Conservation (phyloP, 2,797 vertebrate species). For the Hypotaenidia okinawae region DNA sequence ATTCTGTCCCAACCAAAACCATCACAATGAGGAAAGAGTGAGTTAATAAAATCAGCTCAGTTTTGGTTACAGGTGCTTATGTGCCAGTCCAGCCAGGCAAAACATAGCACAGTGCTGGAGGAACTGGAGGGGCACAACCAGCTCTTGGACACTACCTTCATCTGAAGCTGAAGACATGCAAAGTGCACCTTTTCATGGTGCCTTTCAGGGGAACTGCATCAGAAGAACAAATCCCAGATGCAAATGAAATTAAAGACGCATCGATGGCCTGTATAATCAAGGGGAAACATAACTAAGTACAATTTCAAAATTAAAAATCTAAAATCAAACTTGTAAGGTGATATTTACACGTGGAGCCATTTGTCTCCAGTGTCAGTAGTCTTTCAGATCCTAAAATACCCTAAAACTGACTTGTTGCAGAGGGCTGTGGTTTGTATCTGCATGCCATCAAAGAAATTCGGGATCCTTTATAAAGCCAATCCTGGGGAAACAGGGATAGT, state of each 20-base stretch:
- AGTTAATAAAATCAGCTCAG: neutral
- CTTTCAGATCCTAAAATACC: neutral
- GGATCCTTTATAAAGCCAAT: neutral
- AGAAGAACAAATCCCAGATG: neutral
- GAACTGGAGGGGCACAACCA: neutral
- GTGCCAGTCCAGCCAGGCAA: neutral
- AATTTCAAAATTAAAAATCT: slow-evolving; percentile 1
- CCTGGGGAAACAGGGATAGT: neutral
- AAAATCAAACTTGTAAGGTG: neutral
- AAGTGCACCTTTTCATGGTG: neutral
- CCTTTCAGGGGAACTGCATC: neutral
- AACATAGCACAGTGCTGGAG: neutral
- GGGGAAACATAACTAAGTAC: neutral
- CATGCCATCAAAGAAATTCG: neutral
- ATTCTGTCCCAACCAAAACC: too few species aligned
- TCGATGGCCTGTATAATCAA: neutral
- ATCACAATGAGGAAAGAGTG: neutral
- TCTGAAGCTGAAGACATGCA: neutral
- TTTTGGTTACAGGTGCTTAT: neutral
- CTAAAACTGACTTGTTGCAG: neutral
- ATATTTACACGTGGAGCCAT: neutral
- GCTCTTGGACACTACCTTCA: neutral
- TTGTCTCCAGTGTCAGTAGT: neutral
- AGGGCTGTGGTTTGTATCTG: neutral
- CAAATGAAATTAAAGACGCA: slow-evolving; percentile 11